A percentile compares a stretch with the other conserved stretches of the same genome.
Conservation (phyloP, 2,888 invertebrate genomes). For the Drosophila anceps region DNA sequence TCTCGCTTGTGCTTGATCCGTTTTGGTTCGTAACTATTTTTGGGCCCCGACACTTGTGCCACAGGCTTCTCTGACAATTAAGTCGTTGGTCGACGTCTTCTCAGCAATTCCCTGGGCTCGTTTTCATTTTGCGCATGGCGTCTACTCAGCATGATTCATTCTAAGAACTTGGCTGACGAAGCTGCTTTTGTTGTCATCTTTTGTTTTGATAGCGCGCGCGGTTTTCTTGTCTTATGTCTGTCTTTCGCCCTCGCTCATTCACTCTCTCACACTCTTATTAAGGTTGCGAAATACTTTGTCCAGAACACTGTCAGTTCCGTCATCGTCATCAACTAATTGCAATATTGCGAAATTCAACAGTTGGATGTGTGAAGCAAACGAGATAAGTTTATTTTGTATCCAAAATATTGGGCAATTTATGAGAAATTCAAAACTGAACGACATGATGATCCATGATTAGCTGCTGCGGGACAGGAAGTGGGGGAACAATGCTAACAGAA, state of each 20-base stretch:
- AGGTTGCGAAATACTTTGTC: conserved; percentile 50
- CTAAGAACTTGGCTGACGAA: conserved; percentile 67
- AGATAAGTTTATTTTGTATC: conserved; percentile 24
- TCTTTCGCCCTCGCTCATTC: conserved; percentile 5
- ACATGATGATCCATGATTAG: conserved; percentile 39
- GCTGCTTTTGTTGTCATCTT: conserved; percentile 73
- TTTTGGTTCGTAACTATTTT: conserved; percentile 51
- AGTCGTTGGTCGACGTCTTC: conserved; percentile 51
- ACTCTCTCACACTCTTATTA: conserved; percentile 7
- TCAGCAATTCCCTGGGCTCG: conserved; percentile 25
- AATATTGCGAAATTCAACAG: conserved; percentile 57
- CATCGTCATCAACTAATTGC: conserved; percentile 59
- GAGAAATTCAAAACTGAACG: conserved; percentile 13
- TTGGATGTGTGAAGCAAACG: conserved; percentile 51
- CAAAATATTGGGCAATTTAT: conserved; percentile 34
- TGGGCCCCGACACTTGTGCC: conserved; percentile 58
- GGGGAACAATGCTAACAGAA: background rate
- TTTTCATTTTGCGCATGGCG: conserved; percentile 53
- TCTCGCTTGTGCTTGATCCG: conserved; percentile 27
- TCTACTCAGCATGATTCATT: conserved; percentile 72
- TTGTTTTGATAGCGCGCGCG: conserved; percentile 59
- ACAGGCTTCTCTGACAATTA: conserved; percentile 49
- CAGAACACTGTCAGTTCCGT: conserved; percentile 24
- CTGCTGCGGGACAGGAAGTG: conserved; percentile 11
- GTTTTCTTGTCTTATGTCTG: conserved; percentile 31